These are phyloP conservation scores for Trichomycterus rosablanca DNA, from an alignment of 2,113 vertebrate species.

Conservation along the genomic window DNA sequence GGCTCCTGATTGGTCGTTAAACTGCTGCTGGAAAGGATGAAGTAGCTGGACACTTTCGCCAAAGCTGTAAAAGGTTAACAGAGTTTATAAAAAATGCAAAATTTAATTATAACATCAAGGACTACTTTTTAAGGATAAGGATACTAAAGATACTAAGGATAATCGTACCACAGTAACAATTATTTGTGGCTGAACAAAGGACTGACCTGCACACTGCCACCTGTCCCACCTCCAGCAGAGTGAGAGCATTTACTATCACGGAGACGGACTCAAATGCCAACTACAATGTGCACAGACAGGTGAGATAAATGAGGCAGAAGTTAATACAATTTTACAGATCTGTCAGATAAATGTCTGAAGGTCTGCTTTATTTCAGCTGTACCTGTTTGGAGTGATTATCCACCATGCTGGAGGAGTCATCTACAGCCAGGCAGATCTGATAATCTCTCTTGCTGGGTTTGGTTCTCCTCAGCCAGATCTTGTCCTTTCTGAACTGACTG, in stretches of 20 bases:
- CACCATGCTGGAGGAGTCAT: constrained; percentile 96
- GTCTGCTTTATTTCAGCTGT: too few species aligned
- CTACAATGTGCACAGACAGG: too few species aligned
- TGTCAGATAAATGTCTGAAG: too few species aligned
- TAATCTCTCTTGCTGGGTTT: constrained; percentile 97
- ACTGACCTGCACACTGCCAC: constrained; percentile 94
- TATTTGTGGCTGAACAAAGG: too few species aligned
- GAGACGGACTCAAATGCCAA: constrained; percentile 95
- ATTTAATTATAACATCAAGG: too few species aligned
- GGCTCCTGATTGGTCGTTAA: constrained; percentile 84
- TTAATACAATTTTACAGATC: too few species aligned
- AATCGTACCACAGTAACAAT: too few species aligned
- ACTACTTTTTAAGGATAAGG: too few species aligned
- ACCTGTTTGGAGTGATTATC: constrained; percentile 99
- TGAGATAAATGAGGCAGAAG: too few species aligned
- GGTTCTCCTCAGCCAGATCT: constrained; percentile 95
- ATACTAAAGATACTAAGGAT: too few species aligned
- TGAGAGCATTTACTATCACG: constrained; percentile 89
- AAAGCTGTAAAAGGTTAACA: constrained; percentile 69
- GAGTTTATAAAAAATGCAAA: neutral
- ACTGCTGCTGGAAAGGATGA: constrained; percentile 93
- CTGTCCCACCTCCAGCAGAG: constrained; percentile 91
- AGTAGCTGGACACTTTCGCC: constrained; percentile 89
- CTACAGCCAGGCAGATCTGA: constrained; percentile 93
- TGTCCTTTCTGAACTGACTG: constrained; percentile 96